Evolutionary conservation across 2,888 invertebrate species (phyloP), one percentile per base, ranked within the genome.

Genomic region (Drosophila planitibia): DNA sequence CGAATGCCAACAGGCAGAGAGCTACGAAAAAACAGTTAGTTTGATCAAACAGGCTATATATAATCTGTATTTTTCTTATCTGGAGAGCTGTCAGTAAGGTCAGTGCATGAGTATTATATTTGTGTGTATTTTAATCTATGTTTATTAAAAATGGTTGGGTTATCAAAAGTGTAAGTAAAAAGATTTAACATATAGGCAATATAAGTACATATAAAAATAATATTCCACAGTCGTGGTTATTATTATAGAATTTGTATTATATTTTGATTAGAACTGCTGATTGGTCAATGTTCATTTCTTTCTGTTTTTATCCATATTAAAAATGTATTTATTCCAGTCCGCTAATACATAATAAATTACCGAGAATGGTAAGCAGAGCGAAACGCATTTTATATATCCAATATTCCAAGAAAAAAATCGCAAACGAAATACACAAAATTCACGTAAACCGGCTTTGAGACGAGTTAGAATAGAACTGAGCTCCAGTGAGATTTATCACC

Each of bases 321-420:
- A 14, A 32, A 19, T n/a, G 5, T 30, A 0, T 0, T 57, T 32
- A 10, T 41, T 19, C 25, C 12, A 28, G 14, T 60, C n/a, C n/a
- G n/a, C 10, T 32, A n/a, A 44, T 68, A 25, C 55, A 67, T 59
- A 52, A 14, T 30, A 10, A 65, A 41, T 85, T 90, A 91, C 91
- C 90, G 59, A 91, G 68, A 55, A 91, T 78, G 77, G 74, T 84
- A 75, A 80, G 83, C 73, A 89, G 79, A 70, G 82, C 82, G 74
- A 91, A 91, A 82, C 92, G 92, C 92, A 92, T 92, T 85, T 87
- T 87, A 72, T 63, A 69, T 67, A 78, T 76, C 76, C 35, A 70
- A 72, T 79, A 75, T 83, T 81, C 64, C 71, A 65, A 22, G 16
- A 30, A 39, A 64, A 70, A 25, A 75, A 74, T 70, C 19, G 63